Evolutionary conservation across 2,888 invertebrate genomes (phyloP).

Genomic region (Cremastinae sp.): DNA sequence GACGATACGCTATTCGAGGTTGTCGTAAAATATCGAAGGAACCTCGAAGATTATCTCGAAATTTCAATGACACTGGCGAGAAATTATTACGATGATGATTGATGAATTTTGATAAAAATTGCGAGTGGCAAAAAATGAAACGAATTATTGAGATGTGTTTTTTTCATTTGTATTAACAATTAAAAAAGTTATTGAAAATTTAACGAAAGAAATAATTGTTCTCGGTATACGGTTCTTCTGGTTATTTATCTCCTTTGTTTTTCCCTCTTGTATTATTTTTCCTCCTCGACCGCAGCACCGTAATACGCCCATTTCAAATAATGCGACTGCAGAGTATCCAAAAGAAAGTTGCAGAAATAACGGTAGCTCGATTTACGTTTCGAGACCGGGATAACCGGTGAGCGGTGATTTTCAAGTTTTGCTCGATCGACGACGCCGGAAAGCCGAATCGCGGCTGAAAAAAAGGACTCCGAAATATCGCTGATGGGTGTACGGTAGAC

Average conservation of each 20-base stretch:
- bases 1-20: too few relatives aligned
- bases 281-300: background rate
- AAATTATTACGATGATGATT: too few relatives aligned
- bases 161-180: background rate
- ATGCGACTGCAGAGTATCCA: slow-evolving; percentile 29
- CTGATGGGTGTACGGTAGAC: slow-evolving; percentile 22
- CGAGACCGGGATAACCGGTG: background rate
- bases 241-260: background rate
- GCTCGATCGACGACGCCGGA: slow-evolving; percentile 36
- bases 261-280: background rate
- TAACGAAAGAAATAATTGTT: too few relatives aligned
- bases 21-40: too few relatives aligned
- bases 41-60: background rate
- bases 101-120: too few relatives aligned
- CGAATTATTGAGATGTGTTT: too few relatives aligned
- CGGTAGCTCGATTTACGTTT: slow-evolving; percentile 16
- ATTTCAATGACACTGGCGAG: too few relatives aligned
- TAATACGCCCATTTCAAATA: slow-evolving; percentile 22
- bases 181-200: too few relatives aligned
- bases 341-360: slow-evolving; percentile 54
- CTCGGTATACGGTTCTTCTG: too few relatives aligned
- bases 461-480: slow-evolving; percentile 8
- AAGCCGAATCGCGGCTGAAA: slow-evolving; percentile 18
- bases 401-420: slow-evolving; percentile 15
- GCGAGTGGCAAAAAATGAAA: too few relatives aligned